phyloP scores from a whole-genome alignment of 2,888 invertebrate species.

The Copidosoma aretas region DNA sequence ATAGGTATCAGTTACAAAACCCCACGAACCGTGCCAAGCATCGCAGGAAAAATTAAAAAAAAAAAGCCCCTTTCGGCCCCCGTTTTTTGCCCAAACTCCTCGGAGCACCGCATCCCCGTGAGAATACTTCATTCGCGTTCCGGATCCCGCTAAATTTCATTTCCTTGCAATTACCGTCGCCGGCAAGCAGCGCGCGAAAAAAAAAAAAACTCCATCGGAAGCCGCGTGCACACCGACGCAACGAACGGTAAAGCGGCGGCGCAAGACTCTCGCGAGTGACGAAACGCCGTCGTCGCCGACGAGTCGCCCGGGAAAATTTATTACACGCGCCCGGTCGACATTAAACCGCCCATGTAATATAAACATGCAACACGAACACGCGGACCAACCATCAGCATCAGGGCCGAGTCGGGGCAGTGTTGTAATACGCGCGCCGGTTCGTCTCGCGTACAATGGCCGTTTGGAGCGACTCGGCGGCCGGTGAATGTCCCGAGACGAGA shows the following conservation, averaged over 20 bases:
- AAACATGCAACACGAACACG: slow-evolving; percentile 7
- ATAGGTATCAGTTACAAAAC: too few species aligned
- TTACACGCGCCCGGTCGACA: slow-evolving; percentile 1
- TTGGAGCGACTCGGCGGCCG: background rate
- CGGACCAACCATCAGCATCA: too few species aligned
- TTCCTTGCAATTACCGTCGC: background rate
- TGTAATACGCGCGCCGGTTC: too few species aligned
- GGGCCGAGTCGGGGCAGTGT: too few species aligned
- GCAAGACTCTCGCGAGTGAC: background rate
- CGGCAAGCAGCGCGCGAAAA: background rate
- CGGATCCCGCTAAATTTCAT: background rate
- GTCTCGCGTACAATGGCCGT: too few species aligned
- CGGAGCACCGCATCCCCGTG: too few species aligned
- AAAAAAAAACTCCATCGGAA: background rate
- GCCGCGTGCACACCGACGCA: too few species aligned
- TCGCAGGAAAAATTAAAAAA: too few species aligned
- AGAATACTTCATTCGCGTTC: too few species aligned
- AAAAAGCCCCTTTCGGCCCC: too few species aligned
- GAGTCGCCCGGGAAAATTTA: slow-evolving; percentile 14
- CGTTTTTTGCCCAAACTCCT: too few species aligned
- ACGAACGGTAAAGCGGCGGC: background rate
- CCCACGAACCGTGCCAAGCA: too few species aligned
- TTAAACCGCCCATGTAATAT: slow-evolving; percentile 36
- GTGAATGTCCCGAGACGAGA: background rate
- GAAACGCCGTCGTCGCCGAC: background rate